Percentiles rank a stretch among this genome's conserved stretches.
Conservation (phyloP, 2,888 invertebrate species). For the Ormyrus labotus region DNA sequence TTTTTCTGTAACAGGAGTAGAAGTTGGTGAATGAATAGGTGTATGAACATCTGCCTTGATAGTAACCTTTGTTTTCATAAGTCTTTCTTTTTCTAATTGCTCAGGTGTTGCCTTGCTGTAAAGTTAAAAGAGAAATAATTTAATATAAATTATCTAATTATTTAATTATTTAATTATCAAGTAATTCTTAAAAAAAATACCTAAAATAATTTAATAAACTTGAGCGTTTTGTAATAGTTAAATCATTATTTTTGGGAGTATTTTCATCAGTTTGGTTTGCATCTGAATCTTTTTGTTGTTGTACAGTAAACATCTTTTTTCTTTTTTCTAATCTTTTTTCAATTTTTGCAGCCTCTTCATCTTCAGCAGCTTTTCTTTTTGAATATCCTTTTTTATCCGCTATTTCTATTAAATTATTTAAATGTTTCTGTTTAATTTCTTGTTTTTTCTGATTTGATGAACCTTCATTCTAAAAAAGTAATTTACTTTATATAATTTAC, state of each 20-base stretch:
- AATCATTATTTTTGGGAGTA: slow-evolving; percentile 38
- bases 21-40: slow-evolving; percentile 48
- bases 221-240: slow-evolving; percentile 41
- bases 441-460: slow-evolving; percentile 52
- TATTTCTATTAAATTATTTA: slow-evolving; percentile 76
- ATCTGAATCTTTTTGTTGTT: slow-evolving; percentile 72
- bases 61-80: slow-evolving; percentile 61
- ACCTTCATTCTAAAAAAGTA: slow-evolving; percentile 18
- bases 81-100: slow-evolving; percentile 60
- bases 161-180: background rate
- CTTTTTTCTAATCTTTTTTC: slow-evolving; percentile 80
- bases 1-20: background rate
- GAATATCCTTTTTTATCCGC: slow-evolving; percentile 81
- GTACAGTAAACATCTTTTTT: slow-evolving; percentile 78
- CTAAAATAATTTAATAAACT: slow-evolving; percentile 68
- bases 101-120: slow-evolving; percentile 63
- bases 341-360: slow-evolving; percentile 79
- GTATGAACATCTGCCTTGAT: slow-evolving; percentile 69
- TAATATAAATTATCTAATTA: background rate
- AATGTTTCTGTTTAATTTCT: slow-evolving; percentile 60
- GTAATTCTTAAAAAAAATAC: slow-evolving; percentile 57
- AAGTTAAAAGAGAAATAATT: slow-evolving; percentile 8
- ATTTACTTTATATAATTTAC: background rate
- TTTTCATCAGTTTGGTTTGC: slow-evolving; percentile 11
- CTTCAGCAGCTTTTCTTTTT: slow-evolving; percentile 80